Percentiles rank a stretch among this genome's conserved stretches.
phyloP scores from a whole-genome alignment of 1,140 invertebrate species.

The Hydropsyche tenuis region DNA sequence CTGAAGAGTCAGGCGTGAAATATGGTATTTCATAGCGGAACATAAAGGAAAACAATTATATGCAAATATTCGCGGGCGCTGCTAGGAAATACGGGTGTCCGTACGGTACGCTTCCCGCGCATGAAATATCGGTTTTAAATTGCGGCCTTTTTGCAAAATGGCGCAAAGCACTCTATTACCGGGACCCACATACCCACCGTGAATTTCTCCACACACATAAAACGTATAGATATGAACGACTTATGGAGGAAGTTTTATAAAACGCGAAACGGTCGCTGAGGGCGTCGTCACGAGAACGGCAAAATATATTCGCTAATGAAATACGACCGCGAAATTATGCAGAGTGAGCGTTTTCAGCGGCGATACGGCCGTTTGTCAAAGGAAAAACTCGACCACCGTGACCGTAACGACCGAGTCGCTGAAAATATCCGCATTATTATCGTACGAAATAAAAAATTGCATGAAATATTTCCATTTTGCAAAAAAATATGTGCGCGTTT shows the following conservation, averaged over 20 bases:
- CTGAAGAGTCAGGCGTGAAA: not conserved
- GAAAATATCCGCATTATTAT: slow-evolving; percentile 1
- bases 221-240: no score
- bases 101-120: slow-evolving; percentile 18
- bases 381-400: not conserved
- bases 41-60: slow-evolving; percentile 36
- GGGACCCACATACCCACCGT: not conserved
- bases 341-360: slow-evolving; percentile 17
- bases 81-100: slow-evolving; percentile 33
- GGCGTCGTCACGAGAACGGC: not conserved
- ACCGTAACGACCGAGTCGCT: slow-evolving; percentile 8
- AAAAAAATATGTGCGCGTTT: no score
- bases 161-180: slow-evolving; percentile 36
- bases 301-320: slow-evolving; percentile 35
- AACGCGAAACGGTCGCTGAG: no score
- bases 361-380: slow-evolving; percentile 24
- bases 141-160: slow-evolving; percentile 28
- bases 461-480: no score
- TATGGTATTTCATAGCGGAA: slow-evolving; percentile 7
- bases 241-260: no score
- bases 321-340: slow-evolving; percentile 28
- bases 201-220: not conserved
- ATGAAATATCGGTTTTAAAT: slow-evolving; percentile 41
- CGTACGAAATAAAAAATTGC: no score
- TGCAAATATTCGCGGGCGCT: slow-evolving; percentile 31